Conservation (phyloP, 2,113 vertebrate species). For the Elachura formosa region DNA sequence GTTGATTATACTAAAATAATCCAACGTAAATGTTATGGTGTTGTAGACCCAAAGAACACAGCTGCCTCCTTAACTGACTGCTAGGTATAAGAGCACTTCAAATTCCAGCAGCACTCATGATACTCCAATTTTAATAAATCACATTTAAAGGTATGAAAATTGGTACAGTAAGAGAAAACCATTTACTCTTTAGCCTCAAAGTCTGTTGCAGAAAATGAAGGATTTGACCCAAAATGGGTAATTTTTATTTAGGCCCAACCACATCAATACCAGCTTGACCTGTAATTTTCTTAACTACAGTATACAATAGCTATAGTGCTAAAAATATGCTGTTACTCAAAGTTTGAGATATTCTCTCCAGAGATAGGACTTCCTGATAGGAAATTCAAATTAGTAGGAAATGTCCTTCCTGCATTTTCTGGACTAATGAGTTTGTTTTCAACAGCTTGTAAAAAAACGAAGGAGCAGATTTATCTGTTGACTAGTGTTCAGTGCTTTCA, state of each 20-base stretch:
- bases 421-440: conserved; percentile 28
- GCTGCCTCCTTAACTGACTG: background rate
- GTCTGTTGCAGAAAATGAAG: background rate
- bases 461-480: background rate
- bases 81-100: background rate
- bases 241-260: background rate
- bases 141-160: background rate
- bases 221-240: background rate
- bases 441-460: background rate
- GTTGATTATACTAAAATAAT: background rate
- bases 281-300: background rate
- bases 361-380: conserved; percentile 33
- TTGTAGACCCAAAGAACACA: background rate
- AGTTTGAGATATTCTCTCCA: conserved; percentile 25
- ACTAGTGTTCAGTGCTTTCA: background rate
- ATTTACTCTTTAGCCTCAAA: background rate
- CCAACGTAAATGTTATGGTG: background rate
- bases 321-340: conserved; percentile 41
- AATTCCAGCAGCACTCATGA: background rate
- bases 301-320: background rate
- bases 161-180: background rate
- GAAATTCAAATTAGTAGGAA: conserved; percentile 51
- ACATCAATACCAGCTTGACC: background rate
- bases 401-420: conserved; percentile 48
- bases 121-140: background rate